Conservation (phyloP, 2,888 invertebrate genomes). For the Scaptomyza tumidula region DNA sequence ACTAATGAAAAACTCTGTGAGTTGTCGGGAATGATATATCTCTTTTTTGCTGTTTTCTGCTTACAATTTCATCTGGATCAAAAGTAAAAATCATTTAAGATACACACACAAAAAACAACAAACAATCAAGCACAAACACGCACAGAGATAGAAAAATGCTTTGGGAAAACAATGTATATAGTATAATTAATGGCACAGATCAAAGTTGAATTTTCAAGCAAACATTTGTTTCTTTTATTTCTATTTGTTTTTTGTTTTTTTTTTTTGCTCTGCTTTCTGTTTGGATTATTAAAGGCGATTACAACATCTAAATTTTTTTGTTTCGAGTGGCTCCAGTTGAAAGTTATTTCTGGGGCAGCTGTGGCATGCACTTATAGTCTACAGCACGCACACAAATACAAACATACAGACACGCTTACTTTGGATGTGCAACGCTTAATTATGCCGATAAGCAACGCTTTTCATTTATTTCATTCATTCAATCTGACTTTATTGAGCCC, state of each 20-base stretch:
- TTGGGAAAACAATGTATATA: conserved; percentile 38
- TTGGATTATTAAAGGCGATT: conserved; percentile 64
- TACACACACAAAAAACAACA: conserved; percentile 16
- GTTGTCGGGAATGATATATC: background rate
- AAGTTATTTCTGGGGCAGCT: conserved; percentile 44
- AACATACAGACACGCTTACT: conserved; percentile 7
- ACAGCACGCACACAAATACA: conserved; percentile 3
- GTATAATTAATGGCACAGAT: conserved; percentile 75
- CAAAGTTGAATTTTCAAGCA: conserved; percentile 74
- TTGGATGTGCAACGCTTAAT: conserved; percentile 31
- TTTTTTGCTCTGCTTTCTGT: conserved; percentile 35
- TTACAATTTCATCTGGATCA: conserved; percentile 38
- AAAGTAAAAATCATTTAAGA: conserved; percentile 7
- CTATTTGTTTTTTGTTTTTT: conserved; percentile 9
- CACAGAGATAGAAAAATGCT: conserved; percentile 4
- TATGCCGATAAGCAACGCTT: conserved; percentile 54
- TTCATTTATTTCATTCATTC: conserved; percentile 42
- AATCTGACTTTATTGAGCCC: conserved; percentile 25
- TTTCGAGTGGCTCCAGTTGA: conserved; percentile 39
- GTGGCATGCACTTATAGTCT: conserved; percentile 57
- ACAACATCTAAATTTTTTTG: conserved; percentile 63
- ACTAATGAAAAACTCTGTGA: conserved; percentile 68
- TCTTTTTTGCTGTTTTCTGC: conserved; percentile 43
- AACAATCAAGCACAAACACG: conserved; percentile 13
- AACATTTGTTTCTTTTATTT: conserved; percentile 48